Evolutionary conservation across 2,113 vertebrate genomes (phyloP).

Genomic region (Sinocyclocheilus maitianheensis): DNA sequence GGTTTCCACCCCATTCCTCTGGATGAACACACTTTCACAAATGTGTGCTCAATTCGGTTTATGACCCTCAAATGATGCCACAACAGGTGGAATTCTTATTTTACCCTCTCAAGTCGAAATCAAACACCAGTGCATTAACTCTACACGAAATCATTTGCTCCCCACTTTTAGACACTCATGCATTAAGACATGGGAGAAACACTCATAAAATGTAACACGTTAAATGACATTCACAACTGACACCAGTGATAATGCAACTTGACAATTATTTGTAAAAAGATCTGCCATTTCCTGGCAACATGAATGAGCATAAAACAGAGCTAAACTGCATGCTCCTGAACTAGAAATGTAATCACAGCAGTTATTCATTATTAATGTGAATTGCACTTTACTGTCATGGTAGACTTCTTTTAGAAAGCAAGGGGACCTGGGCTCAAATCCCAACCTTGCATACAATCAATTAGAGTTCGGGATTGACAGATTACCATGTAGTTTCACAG

Average conservation of each 20-base stretch:
- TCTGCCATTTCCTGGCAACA: neutral
- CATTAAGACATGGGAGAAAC: neutral
- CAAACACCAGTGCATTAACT: neutral
- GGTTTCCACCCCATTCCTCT: conserved; percentile 55
- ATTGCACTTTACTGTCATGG: neutral
- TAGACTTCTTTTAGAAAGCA: neutral
- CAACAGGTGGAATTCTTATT: neutral
- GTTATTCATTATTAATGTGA: neutral
- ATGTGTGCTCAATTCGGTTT: neutral
- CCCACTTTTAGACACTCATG: neutral
- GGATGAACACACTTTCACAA: conserved; percentile 5
- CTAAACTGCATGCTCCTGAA: neutral
- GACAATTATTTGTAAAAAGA: neutral
- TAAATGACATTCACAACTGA: neutral
- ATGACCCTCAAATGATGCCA: neutral
- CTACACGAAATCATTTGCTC: neutral
- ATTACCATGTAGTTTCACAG: neutral
- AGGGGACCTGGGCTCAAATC: neutral
- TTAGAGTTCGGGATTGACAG: neutral
- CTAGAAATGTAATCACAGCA: neutral
- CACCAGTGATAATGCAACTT: neutral
- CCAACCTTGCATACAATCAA: neutral
- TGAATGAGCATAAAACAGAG: neutral
- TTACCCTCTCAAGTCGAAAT: neutral
- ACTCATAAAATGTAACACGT: neutral